Percentiles rank a stretch among this genome's conserved stretches.
Evolutionary conservation across 2,797 vertebrate genomes (phyloP).

Genomic region (Masticophis lateralis): DNA sequence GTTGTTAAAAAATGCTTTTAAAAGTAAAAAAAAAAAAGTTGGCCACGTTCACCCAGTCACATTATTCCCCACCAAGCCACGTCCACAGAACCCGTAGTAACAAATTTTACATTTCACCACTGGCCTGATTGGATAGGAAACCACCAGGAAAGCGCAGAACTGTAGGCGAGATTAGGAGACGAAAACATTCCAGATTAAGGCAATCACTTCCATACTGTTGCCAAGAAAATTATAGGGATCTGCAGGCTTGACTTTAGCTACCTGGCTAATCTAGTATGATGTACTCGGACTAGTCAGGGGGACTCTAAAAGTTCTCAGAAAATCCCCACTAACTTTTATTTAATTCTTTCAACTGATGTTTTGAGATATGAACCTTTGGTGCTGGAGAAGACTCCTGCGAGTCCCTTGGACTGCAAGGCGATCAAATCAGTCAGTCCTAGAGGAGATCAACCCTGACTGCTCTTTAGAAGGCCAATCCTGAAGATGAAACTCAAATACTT

Average conservation of each 20-base stretch:
- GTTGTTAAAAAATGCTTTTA: too few relatives aligned
- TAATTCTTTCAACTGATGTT: neutral
- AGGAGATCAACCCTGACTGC: too few relatives aligned
- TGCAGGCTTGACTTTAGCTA: neutral
- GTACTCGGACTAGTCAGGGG: neutral
- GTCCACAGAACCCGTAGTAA: too few relatives aligned
- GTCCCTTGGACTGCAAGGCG: too few relatives aligned
- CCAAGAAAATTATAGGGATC: neutral
- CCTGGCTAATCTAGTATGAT: neutral
- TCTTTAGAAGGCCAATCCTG: too few relatives aligned
- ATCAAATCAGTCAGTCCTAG: too few relatives aligned
- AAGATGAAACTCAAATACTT: too few relatives aligned
- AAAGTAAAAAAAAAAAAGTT: too few relatives aligned
- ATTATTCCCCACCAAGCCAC: too few relatives aligned
- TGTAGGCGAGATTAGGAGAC: neutral
- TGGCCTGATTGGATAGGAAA: neutral
- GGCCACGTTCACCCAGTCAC: too few relatives aligned
- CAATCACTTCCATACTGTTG: neutral
- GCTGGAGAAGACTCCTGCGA: too few relatives aligned
- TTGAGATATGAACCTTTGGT: neutral
- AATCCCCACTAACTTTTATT: neutral
- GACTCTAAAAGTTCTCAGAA: neutral
- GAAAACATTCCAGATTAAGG: neutral
- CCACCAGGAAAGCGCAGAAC: neutral
- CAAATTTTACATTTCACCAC: too few relatives aligned